Base-by-base conservation (phyloP, 2,113 vertebrate species). In the Pao palembangensis region DNA sequence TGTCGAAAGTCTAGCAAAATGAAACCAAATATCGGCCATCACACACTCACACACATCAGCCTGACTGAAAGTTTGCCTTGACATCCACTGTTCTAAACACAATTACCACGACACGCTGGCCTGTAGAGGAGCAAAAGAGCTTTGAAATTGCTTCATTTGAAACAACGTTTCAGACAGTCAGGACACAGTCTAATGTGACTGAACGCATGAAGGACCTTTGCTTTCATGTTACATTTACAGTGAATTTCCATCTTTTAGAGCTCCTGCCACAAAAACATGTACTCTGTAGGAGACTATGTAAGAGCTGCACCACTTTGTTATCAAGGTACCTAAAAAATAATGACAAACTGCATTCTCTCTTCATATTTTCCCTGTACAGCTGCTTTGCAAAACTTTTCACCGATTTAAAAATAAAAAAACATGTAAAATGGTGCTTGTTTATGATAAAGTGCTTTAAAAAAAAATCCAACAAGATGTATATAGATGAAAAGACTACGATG, bases 11-110 rank as follows among this genome's bases (percentile, higher is more conserved):
- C 34, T 38, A 38, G 8, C 34, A 38, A 38, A 2, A 12, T 3
- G 2, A 10, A 38, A 38, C 8, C 34, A 5, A 1, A 25, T 21
- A 20, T 54, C 19, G 52, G 14, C 46, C 51, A 25, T 54, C 71
- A 19, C 71, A 61, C 51, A 55, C 73, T 44, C 71, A 72, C 78
- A 14, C 58, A 64, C 54, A 18, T 53, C 52, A 59, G 72, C 28
- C 77, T 71, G 34, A 38, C 34, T 38, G 34, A 28, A 5, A 28
- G 3, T 34, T 68, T 58, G 73, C 28, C 48, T 49, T 42, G 23
- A 63, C 34, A 59, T 47, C 58, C 51, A 43, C 52, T 43, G 51
- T 55, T 61, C 46, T 58, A 66, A 58, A 56, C 69, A 78, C 68
- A 48, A 17, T 21, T 28, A 69, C 61, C 51, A 70, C 69, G 60